Evolutionary conservation across 2,797 vertebrate species (phyloP).

Genomic region (Valencia hispanica): DNA sequence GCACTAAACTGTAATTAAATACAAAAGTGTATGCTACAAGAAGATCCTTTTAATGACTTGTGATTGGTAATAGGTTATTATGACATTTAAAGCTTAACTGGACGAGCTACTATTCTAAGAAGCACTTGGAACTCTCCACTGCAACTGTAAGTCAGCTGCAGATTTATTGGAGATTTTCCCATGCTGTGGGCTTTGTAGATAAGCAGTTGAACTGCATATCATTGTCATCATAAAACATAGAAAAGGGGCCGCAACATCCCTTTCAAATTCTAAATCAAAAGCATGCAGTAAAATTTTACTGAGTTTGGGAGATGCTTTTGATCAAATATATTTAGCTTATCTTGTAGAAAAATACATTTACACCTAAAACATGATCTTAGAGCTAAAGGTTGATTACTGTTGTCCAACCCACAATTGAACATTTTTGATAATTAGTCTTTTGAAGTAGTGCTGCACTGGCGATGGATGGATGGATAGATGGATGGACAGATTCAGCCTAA

Average conservation of each 20-base stretch:
- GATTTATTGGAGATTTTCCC: slow-evolving; percentile 65
- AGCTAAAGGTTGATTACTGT: slow-evolving; percentile 28
- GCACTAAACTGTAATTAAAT: neutral
- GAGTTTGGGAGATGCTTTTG: slow-evolving; percentile 39
- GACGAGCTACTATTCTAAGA: neutral
- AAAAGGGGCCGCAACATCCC: slow-evolving; percentile 58
- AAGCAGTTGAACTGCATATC: slow-evolving; percentile 64
- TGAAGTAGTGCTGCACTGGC: neutral
- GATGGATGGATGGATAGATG: too few species aligned
- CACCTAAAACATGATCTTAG: slow-evolving; percentile 31
- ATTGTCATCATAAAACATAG: slow-evolving; percentile 59
- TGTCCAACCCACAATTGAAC: slow-evolving; percentile 31
- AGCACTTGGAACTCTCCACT: neutral
- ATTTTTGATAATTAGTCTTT: slow-evolving; percentile 5
- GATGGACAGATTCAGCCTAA: neutral
- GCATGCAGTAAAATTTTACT: slow-evolving; percentile 55
- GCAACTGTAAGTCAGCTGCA: slow-evolving; percentile 48
- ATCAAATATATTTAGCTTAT: slow-evolving; percentile 65
- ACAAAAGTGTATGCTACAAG: neutral
- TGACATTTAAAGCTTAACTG: neutral
- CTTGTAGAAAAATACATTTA: slow-evolving; percentile 45
- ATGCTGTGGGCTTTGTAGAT: slow-evolving; percentile 67
- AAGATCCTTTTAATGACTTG: neutral
- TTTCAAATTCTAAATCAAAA: slow-evolving; percentile 72
- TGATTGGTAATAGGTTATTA: neutral